Evolutionary conservation across 2,888 invertebrate genomes (phyloP).

Genomic region (Beris chalybata): DNA sequence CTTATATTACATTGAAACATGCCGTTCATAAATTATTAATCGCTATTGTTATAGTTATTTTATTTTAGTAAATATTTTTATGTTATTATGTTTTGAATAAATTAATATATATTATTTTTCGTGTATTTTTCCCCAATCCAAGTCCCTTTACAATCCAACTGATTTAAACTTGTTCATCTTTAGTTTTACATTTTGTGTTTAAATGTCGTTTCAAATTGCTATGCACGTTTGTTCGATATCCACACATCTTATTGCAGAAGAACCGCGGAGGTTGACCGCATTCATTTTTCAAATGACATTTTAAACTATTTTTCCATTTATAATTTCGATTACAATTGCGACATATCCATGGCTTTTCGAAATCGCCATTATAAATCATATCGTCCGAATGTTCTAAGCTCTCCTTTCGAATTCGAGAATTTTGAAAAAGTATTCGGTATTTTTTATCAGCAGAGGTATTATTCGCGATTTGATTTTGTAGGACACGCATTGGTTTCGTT

Average conservation of each 20-base stretch:
- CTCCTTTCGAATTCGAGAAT: constrained; percentile 55
- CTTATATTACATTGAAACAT: too few species aligned
- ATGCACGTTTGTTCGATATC: constrained; percentile 57
- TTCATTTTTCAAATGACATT: constrained; percentile 70
- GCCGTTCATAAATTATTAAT: too few species aligned
- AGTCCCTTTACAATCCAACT: not conserved
- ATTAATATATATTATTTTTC: too few species aligned
- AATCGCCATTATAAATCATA: constrained; percentile 56
- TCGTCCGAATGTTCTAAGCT: constrained; percentile 55
- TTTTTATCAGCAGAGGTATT: constrained; percentile 50
- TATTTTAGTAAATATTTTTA: too few species aligned
- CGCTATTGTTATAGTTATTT: too few species aligned
- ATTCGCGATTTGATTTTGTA: constrained; percentile 31
- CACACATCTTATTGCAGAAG: constrained; percentile 56
- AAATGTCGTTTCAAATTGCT: constrained; percentile 56
- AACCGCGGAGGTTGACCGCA: constrained; percentile 63
- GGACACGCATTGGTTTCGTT: constrained; percentile 25
- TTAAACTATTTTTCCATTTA: constrained; percentile 72
- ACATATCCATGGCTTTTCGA: constrained; percentile 61
- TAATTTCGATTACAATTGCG: constrained; percentile 73
- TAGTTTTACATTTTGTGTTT: constrained; percentile 55
- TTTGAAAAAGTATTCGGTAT: constrained; percentile 54
- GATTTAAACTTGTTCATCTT: constrained; percentile 44
- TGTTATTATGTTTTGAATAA: too few species aligned
- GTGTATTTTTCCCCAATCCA: constrained; percentile 7